Base-by-base conservation (phyloP, 1,140 invertebrate species). In the Zaprionus inermis region DNA sequence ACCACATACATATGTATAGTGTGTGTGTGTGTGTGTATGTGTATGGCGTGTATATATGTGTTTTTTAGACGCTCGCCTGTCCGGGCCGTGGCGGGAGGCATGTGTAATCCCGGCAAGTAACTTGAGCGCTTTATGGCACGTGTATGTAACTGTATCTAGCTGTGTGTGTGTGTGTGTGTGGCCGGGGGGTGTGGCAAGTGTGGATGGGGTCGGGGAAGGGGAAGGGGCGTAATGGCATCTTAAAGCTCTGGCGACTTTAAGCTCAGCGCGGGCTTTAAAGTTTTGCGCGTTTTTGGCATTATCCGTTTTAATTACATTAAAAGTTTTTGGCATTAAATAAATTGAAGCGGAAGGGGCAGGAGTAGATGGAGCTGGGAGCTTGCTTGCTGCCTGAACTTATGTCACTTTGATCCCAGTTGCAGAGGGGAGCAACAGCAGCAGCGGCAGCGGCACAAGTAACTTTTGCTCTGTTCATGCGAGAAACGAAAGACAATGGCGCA, bases 291-390 rank as follows among this genome's bases (percentile, higher is more conserved):
- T 88, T 83, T 72, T 65, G 76, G 69, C 83, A 68, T 88, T 88
- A 79, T 78, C 79, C 83, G 61, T 77, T 86, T 86, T 86, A 86
- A 86, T 86, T 86, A 88, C 83, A 88, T 86, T 86, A 83, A 78
- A 86, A 86, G 81, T 82, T 44, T 72, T 79, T 52, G 76, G 82
- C 83, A 82, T 86, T 75, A 85, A 81, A 85, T 85, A 85, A 85
- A 85, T 85, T 85, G 78, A 69, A 76, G 79, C 58, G 51, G 66
- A 71, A 41, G 44, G 41, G 41, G 41, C 7, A 9, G 44, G 44
- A 3, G 41, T 9, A 18, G 44, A 9, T 3, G 44, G 9, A 20
- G 16, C 2, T 14, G 44, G 44, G 18, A 9, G 16, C n/a, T 16
- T n/a, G 6, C n/a, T 7, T 70, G 63, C 44, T 44, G 64, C 9